Percentiles rank a stretch among this genome's conserved stretches.
Conservation (phyloP, 1,140 invertebrate genomes). For the Mylabris phalerata region DNA sequence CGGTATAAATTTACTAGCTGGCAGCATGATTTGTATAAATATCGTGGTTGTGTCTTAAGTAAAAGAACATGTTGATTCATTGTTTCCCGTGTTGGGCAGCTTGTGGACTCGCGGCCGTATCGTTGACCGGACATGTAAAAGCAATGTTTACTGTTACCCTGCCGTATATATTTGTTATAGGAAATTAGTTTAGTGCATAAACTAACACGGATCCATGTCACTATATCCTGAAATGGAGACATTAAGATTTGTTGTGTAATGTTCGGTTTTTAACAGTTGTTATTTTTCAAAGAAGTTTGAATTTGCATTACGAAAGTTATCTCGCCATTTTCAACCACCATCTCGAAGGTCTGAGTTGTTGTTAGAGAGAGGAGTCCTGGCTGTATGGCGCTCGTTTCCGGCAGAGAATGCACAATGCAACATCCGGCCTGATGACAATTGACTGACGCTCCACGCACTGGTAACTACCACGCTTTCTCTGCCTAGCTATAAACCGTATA, state of each 20-base stretch:
- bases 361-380: slow-evolving; percentile 5
- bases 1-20: slow-evolving; percentile 6
- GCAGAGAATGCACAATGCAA: slow-evolving; percentile 40
- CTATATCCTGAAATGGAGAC: slow-evolving; percentile 13
- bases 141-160: slow-evolving; percentile 12
- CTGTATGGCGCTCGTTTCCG: slow-evolving; percentile 40
- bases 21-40: slow-evolving; percentile 19
- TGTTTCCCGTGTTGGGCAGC: slow-evolving; percentile 18
- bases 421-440: slow-evolving; percentile 40
- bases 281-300: no score
- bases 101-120: slow-evolving; percentile 3
- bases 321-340: no score
- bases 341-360: no score
- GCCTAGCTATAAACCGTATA: neutral
- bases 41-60: slow-evolving; percentile 12
- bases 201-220: slow-evolving; percentile 6
- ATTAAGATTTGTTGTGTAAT: no score
- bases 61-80: slow-evolving; percentile 23
- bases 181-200: slow-evolving; percentile 17
- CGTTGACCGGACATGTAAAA: slow-evolving; percentile 19
- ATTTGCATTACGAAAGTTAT: no score
- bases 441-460: slow-evolving; percentile 39
- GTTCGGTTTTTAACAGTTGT: no score
- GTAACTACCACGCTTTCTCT: slow-evolving; percentile 20
- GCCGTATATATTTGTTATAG: slow-evolving; percentile 24